Base-by-base conservation (phyloP, 2,797 vertebrate species). In the Distichodus sexfasciatus region DNA sequence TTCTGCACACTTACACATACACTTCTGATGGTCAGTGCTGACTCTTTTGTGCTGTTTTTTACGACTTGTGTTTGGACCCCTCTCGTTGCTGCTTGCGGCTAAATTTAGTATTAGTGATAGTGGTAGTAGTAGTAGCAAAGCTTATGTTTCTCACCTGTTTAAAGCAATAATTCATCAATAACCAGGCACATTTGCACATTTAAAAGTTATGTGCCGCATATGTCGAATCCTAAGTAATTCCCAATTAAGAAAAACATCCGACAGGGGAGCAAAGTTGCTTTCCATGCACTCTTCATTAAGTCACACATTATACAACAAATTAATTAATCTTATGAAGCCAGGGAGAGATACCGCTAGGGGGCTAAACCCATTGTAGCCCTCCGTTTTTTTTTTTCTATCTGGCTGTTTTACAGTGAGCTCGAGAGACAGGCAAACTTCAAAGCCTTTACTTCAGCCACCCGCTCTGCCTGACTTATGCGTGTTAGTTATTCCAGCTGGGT, bases 401-500 rank as follows among this genome's bases (percentile, higher is more conserved):
- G 74, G 84, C 75, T 79, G 74, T 66, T 71, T 75, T 47, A 57
- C 44, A 74, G 74, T 68, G 55, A 74, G 47, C 78, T 74, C 24
- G 46, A 57, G 75, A 84, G 78, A 72, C n/a, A n/a, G n/a, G 64
- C 46, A 24, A 28, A 72, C 84, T 84, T 90, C 84, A 88, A 86
- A 77, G 59, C 53, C 46, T 53, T 38, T 76, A 79, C 66, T 83
- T 83, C 17, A 26, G 43, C 74, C 80, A 76, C 79, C 71, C 70
- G 60, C 51, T 81, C 73, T n/a, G 78, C 72, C 81, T 80, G 76
- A 82, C 81, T 84, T 79, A 17, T 84, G 81, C 83, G 83, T 85
- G 84, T 87, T 87, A 85, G 84, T 81, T 86, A 87, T 90, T 88
- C 84, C 38, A 77, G 64, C 77, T 79, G 66, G 84, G 86, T 76